Evolutionary conservation across 2,888 invertebrate genomes (phyloP), one percentile per base, ranked within the genome.

Genomic region (Cacoxenus indagator): DNA sequence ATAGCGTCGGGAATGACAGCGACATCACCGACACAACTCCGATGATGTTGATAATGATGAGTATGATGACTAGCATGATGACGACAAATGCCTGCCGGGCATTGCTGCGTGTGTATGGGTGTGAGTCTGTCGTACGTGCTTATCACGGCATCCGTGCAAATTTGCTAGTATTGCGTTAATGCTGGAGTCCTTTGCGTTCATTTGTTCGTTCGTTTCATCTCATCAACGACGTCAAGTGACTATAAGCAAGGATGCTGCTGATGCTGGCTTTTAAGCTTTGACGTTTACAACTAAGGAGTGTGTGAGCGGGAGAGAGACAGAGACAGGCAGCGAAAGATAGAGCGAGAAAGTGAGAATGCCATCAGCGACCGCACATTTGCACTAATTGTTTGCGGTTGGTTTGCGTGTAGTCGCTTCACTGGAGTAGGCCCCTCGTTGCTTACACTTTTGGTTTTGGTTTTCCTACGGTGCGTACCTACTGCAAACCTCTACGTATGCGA

Each of bases 21-120:
- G 48, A 48, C 48, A 19, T 9, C 48, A 17, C n/a, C n/a, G n/a
- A n/a, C n/a, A 48, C 48, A 22, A 64, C 72, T 70, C 69, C 78
- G 82, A 80, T 81, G 82, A 82, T 19, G n/a, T 5, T 59, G 37
- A 45, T 55, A 27, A 26, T 55, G 27, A 27, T 55, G 55, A n/a
- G 4, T 11, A 55, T 26, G 55, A 55, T 11, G 55, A 26, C 14
- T 9, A 26, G 26, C 11, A 55, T 55, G n/a, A 55, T 55, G 26
- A 55, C 51, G 24, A 55, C 45, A 62, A 62, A 62, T 62, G 61
- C 22, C 61, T 45, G 61, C 43, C 24, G 43, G 61, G 61, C 61
- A 43, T 11, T 22, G 22, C 6, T 31, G 19, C 29, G 31, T 31
- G 37, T 22, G 5, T 55, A 27, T 29, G 31, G 19, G 55, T 65